These are phyloP conservation scores for Podilymbus podiceps DNA, from an alignment of 2,113 vertebrate genomes.

Conservation along the genomic window DNA sequence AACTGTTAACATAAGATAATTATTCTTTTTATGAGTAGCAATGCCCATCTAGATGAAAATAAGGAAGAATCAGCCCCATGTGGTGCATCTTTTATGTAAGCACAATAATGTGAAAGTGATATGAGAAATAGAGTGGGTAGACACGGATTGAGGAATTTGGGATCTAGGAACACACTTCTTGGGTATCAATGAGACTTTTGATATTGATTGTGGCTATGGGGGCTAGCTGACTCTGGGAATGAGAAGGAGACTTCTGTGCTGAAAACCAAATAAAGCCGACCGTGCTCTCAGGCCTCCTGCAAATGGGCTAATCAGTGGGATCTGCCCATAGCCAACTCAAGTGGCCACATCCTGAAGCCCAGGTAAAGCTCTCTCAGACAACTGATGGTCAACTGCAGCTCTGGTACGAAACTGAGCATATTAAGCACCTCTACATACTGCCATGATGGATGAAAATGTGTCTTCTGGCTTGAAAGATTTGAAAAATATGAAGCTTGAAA, in stretches of 20 bases:
- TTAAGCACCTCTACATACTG: neutral
- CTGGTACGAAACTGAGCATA: neutral
- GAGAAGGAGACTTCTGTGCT: neutral
- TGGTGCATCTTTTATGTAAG: neutral
- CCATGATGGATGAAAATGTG: neutral
- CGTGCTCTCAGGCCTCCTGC: rapidly evolving
- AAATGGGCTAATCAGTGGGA: neutral
- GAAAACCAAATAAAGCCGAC: neutral
- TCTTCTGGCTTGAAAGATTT: neutral
- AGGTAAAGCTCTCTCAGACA: neutral
- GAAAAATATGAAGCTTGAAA: neutral
- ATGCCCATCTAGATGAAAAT: neutral
- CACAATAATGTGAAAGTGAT: neutral
- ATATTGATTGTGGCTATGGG: rapidly evolving
- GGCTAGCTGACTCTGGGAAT: neutral
- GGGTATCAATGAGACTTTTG: neutral
- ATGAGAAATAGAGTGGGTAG: neutral
- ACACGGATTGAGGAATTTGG: neutral
- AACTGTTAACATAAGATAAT: neutral
- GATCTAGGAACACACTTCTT: neutral
- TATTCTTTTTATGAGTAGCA: neutral
- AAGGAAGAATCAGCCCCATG: neutral
- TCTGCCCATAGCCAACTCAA: neutral
- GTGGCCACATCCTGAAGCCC: rapidly evolving
- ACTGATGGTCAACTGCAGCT: neutral